Conservation (phyloP, 2,113 vertebrate genomes). For the Neopipo cinnamomea region DNA sequence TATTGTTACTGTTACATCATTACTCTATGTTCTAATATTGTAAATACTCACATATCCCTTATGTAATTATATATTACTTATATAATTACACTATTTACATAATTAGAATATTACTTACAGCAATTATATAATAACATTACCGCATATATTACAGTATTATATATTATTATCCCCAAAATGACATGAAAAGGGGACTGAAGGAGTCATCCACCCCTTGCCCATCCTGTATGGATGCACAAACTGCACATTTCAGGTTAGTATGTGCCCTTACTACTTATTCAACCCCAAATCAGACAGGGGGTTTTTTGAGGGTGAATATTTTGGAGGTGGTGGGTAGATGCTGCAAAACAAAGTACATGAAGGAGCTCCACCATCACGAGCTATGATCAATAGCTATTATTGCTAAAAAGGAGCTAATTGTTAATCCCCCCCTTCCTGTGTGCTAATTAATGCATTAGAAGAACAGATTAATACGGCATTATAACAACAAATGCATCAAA, state of each 20-base stretch:
- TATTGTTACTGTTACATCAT: background rate
- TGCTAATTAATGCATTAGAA: background rate
- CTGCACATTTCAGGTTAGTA: background rate
- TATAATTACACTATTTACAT: background rate
- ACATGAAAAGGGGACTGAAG: background rate
- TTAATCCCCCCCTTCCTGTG: background rate
- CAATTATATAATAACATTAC: background rate
- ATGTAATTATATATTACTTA: background rate
- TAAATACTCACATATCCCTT: background rate
- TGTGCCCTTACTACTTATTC: accelerated
- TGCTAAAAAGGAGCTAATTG: background rate
- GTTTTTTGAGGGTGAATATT: accelerated
- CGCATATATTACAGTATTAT: background rate
- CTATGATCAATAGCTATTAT: background rate
- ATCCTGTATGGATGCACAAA: accelerated
- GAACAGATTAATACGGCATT: background rate
- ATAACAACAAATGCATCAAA: accelerated
- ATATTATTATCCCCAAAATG: background rate
- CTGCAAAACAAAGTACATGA: accelerated
- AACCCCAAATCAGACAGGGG: accelerated
- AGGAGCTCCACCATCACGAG: accelerated
- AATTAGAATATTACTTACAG: background rate
- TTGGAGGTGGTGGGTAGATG: background rate
- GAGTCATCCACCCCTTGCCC: accelerated
- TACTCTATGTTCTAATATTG: background rate